Base-by-base conservation (phyloP, 1,140 invertebrate genomes). In the Eupristina koningsbergeri region DNA sequence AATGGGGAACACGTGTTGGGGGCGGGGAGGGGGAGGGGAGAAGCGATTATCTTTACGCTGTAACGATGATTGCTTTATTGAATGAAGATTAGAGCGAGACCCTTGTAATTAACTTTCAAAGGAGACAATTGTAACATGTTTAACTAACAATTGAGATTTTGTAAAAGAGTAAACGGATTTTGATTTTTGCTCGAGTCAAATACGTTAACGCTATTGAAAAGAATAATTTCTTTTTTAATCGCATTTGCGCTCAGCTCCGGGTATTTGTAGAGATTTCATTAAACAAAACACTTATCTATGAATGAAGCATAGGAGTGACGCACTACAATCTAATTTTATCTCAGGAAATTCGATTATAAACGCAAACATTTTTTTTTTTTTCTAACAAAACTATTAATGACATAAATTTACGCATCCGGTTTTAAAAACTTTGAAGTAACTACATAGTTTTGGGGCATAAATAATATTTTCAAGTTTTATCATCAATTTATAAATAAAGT, bases 281-380 rank as follows among this genome's bases (percentile, higher is more conserved):
- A 53, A 61, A 76, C 34, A 53, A 7, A 29, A 76, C 0, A 39
- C 3, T 58, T 31, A 17, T 58, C 74, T 45, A 75, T 17, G 7
- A 31, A 29, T 41, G 29, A 26, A 29, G n/a, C 1, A 36, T 50
- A 34, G 45, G 22, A 76, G 50, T 61, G 74, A 76, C 74, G 74
- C 74, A 61, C 31, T 6, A 11, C 36, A 76, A 8, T 58, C 50
- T 76, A 76, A 76, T 58, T 58, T 76, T 58, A 76, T 36, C 74
- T 36, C 17, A 5, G 29, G 61, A 76, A 58, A 76, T 47, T 76
- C 17, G 31, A 2, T 39, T 61, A 36, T 34, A 61, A 2, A 8
- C 2, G n/a, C 29, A 76, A 74, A 71, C 11, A n/a, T n/a, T 73
- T 34, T 67, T 41, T 69, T 9, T 19, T 7, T 67, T 41, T 69